Percentiles rank a stretch among this genome's conserved stretches.
phyloP scores from a whole-genome alignment of 2,888 invertebrate species.

The Pegoplata infirma region DNA sequence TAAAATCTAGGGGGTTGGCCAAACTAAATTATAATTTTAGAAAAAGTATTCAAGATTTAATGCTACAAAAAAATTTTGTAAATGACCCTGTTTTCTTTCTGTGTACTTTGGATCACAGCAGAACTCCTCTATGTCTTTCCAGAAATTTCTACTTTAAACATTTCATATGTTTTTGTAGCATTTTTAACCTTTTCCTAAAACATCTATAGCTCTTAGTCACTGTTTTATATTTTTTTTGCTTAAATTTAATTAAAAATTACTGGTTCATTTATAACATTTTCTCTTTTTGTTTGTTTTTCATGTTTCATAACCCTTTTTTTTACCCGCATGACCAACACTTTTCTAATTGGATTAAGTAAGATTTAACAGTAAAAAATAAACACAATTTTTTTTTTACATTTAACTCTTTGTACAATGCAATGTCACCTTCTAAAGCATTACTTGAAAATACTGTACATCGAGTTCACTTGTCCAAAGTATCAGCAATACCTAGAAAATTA shows the following conservation, averaged over 20 bases:
- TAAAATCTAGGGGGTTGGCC: no score
- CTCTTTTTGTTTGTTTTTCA: not conserved
- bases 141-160: no score
- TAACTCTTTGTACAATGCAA: conserved; percentile 31
- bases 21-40: no score
- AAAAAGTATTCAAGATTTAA: no score
- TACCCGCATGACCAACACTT: conserved; percentile 41
- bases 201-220: no score
- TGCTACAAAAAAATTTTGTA: no score
- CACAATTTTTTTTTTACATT: conserved; percentile 32
- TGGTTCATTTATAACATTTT: not conserved
- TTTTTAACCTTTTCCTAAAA: not conserved
- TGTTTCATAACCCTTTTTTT: not conserved
- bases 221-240: not conserved
- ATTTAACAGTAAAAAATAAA: conserved; percentile 47
- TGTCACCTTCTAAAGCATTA: conserved; percentile 45
- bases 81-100: no score
- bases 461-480: not conserved
- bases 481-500: not conserved
- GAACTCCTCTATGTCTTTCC: no score
- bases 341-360: conserved; percentile 59
- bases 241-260: not conserved
- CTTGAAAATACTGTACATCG: conserved; percentile 3
- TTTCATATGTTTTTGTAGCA: no score
- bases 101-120: no score